These are phyloP conservation scores for Ganaspis sp. DNA, from an alignment of 1,140 invertebrate genomes.

Conservation along the genomic window DNA sequence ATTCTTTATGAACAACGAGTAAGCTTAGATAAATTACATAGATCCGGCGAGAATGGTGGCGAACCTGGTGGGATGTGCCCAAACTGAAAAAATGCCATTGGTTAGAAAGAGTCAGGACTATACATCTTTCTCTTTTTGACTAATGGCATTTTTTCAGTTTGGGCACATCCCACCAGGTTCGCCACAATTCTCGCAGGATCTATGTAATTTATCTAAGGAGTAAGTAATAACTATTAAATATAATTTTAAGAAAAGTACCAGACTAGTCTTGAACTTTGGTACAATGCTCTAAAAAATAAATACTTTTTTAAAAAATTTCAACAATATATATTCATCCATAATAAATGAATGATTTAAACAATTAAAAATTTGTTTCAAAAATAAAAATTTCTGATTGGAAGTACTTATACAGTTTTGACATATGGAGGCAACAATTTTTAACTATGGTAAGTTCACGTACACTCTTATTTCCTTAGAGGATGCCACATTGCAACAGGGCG, in stretches of 20 bases:
- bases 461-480: constrained; percentile 80
- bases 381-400: background rate
- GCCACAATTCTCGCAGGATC: too few relatives aligned
- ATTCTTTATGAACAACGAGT: background rate
- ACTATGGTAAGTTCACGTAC: background rate
- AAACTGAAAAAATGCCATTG: too few relatives aligned
- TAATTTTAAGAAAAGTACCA: background rate
- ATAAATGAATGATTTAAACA: background rate
- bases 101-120: too few relatives aligned
- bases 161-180: too few relatives aligned
- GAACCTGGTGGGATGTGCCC: too few relatives aligned
- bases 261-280: background rate
- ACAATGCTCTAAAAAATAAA: background rate
- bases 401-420: background rate
- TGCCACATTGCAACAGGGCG: constrained; percentile 93
- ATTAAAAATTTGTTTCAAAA: background rate
- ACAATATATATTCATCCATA: background rate
- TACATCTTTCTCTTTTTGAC: too few relatives aligned
- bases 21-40: too few relatives aligned
- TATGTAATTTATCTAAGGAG: too few relatives aligned
- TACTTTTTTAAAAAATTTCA: too few relatives aligned
- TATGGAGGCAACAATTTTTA: background rate
- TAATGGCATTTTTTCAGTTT: too few relatives aligned
- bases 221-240: background rate
- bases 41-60: too few relatives aligned